phyloP scores from a whole-genome alignment of 1,140 invertebrate species.

The Asobara japonica region DNA sequence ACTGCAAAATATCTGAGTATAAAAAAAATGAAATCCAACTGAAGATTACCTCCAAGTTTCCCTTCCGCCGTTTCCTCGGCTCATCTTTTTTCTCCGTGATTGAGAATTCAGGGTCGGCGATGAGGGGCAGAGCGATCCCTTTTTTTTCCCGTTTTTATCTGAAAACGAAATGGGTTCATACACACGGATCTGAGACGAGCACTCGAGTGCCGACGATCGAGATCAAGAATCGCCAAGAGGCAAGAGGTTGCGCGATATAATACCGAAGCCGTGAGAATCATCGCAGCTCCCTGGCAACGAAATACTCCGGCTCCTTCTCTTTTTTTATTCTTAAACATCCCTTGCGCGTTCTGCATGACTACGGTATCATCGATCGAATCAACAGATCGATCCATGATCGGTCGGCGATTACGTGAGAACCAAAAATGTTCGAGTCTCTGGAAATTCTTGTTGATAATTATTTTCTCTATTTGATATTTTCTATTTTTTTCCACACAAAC shows the following conservation, averaged over 20 bases:
- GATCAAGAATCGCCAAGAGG: slow-evolving; percentile 44
- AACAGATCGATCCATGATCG: slow-evolving; percentile 30
- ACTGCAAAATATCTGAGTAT: too few relatives aligned
- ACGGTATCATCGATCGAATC: neutral
- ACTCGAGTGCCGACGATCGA: slow-evolving; percentile 36
- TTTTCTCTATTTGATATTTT: too few relatives aligned
- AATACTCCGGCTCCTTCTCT: neutral
- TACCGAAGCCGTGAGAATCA: slow-evolving; percentile 49
- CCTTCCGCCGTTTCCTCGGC: neutral
- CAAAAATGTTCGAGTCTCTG: neutral
- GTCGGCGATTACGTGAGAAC: slow-evolving; percentile 9
- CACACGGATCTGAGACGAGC: slow-evolving; percentile 26
- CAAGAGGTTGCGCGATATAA: slow-evolving; percentile 37
- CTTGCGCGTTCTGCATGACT: slow-evolving; percentile 28
- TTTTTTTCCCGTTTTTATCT: slow-evolving; percentile 8
- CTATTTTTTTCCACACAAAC: too few relatives aligned
- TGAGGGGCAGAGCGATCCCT: neutral
- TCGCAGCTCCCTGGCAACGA: slow-evolving; percentile 39
- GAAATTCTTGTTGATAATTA: neutral
- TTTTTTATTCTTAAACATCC: neutral
- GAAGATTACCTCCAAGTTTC: too few relatives aligned
- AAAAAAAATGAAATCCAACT: too few relatives aligned
- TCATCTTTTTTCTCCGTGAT: slow-evolving; percentile 12
- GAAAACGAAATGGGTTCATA: neutral
- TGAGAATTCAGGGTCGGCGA: slow-evolving; percentile 11